phyloP scores from a whole-genome alignment of 92 coral and sea anemone genomes.

The Palythoa heliodiscus region DNA sequence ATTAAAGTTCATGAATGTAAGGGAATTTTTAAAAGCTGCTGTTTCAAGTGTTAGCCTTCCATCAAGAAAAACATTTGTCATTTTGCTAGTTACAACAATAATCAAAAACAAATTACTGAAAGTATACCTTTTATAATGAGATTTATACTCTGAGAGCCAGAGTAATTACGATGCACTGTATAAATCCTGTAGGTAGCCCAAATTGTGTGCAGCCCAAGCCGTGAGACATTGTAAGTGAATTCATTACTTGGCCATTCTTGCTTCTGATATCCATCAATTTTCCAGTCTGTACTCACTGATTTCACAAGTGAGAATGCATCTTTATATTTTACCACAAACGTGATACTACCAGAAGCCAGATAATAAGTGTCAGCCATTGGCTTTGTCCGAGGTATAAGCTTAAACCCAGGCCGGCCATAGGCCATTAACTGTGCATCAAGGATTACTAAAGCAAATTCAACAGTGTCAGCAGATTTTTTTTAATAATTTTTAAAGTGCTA shows the following conservation, averaged over 20 bases:
- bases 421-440: constrained; percentile 50
- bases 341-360: constrained; percentile 52
- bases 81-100: no score
- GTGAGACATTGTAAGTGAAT: constrained; percentile 18
- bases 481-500: no score
- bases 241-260: constrained; percentile 7
- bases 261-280: constrained; percentile 22
- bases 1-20: no score
- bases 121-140: constrained; percentile 11
- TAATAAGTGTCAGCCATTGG: constrained; percentile 29
- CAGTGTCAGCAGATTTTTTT: not conserved
- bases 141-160: not conserved
- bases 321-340: constrained; percentile 58
- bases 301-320: constrained; percentile 53
- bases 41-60: no score
- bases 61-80: no score
- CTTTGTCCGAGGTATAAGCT: constrained; percentile 14
- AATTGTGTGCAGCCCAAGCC: constrained; percentile 12
- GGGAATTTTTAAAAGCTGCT: no score
- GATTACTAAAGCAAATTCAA: constrained; percentile 40
- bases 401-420: constrained; percentile 51
- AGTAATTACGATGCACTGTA: constrained; percentile 17
- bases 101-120: not conserved
- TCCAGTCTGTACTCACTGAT: constrained; percentile 64
- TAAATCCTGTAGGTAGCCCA: constrained; percentile 66